phyloP scores from a whole-genome alignment of 2,888 invertebrate genomes.

The Rhopalosiphum nymphaeae region DNA sequence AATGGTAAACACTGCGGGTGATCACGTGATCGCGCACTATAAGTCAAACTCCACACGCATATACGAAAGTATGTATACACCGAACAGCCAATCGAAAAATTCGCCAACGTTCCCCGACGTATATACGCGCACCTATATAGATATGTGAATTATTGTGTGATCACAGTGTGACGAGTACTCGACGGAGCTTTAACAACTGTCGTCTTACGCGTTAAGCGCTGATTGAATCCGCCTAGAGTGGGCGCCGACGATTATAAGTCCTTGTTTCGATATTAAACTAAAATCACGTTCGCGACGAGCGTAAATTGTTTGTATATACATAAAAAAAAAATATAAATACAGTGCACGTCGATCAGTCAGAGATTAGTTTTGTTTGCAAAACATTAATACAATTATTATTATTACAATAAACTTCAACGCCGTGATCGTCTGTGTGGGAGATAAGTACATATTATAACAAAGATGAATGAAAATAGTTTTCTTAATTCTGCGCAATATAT shows the following conservation, averaged over 20 bases:
- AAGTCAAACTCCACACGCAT: not conserved
- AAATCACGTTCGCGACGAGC: not conserved
- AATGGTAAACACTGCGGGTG: not conserved
- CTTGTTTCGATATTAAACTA: not conserved
- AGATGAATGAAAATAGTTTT: not conserved
- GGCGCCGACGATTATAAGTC: not conserved
- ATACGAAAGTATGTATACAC: not conserved
- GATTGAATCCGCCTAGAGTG: not conserved
- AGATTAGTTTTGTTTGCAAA: slow-evolving; percentile 22
- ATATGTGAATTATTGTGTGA: not conserved
- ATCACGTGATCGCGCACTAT: not conserved
- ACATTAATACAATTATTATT: not conserved
- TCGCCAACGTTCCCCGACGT: not conserved
- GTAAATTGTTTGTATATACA: not conserved
- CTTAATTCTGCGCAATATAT: not conserved
- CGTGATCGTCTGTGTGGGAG: not conserved
- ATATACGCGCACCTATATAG: not conserved
- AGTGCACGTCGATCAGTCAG: not conserved
- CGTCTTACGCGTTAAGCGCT: not conserved
- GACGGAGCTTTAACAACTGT: not conserved
- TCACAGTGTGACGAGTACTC: not conserved
- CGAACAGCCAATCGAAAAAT: not conserved
- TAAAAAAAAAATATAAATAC: not conserved
- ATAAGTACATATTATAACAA: not conserved
- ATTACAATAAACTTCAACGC: not conserved